Percentiles rank a stretch among this genome's conserved stretches.
Conservation (phyloP, 2,113 vertebrate species). For the Hippolais icterina region DNA sequence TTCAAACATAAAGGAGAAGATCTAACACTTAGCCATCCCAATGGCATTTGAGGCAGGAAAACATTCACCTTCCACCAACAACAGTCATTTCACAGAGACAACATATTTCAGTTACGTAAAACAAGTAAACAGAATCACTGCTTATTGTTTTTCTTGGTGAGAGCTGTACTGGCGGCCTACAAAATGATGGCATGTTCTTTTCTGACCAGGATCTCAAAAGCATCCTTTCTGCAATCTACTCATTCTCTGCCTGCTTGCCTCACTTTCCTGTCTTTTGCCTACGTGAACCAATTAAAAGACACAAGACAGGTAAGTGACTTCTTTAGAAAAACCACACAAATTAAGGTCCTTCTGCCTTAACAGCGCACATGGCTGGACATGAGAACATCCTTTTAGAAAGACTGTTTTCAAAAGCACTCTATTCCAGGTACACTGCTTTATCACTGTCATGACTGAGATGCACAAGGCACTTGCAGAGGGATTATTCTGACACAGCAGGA, state of each 20-base stretch:
- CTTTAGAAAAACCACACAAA: neutral
- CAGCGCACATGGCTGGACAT: neutral
- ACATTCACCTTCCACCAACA: rapidly evolving
- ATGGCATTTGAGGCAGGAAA: neutral
- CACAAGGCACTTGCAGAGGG: neutral
- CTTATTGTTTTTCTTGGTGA: neutral
- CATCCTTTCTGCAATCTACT: neutral
- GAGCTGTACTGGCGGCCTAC: neutral
- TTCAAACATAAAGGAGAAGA: neutral
- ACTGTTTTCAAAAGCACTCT: neutral
- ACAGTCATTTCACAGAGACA: neutral
- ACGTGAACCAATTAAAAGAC: neutral
- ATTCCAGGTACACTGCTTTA: neutral
- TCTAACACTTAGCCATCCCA: neutral
- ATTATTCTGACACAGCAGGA: neutral
- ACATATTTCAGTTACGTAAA: neutral
- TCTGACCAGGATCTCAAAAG: neutral
- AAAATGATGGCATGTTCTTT: neutral
- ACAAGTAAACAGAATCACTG: neutral
- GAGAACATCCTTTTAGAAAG: neutral
- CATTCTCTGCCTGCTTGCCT: neutral
- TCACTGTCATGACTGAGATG: neutral
- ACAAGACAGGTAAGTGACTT: rapidly evolving
- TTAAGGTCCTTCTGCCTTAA: neutral
- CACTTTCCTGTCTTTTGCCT: neutral